These are phyloP conservation scores for Epistrophe grossulariae DNA, from an alignment of 2,888 invertebrate species.

Conservation along the genomic window DNA sequence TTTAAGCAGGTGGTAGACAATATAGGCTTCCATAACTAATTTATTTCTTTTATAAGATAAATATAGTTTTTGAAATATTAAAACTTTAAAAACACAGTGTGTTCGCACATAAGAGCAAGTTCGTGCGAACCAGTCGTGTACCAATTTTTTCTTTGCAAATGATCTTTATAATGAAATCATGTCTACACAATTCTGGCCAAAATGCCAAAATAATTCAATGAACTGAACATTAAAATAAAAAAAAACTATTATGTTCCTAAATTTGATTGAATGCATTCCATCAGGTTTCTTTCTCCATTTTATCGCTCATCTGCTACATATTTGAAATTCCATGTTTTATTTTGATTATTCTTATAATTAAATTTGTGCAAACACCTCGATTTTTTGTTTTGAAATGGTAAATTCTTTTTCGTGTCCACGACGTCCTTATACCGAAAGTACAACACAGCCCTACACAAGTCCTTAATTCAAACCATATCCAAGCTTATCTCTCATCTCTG, in stretches of 20 bases:
- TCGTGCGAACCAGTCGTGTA: no score
- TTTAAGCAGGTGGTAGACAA: no score
- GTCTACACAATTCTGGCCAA: neutral
- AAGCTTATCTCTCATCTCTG: slow-evolving; percentile 18
- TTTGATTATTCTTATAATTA: slow-evolving; percentile 12
- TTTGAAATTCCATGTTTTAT: slow-evolving; percentile 11
- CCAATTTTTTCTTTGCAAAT: no score
- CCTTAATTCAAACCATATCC: slow-evolving; percentile 12
- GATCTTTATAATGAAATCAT: neutral
- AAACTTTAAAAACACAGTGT: no score
- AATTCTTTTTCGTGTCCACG: neutral
- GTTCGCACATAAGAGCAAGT: no score
- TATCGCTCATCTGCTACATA: neutral
- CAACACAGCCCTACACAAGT: neutral
- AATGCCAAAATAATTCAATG: neutral
- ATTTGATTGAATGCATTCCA: slow-evolving; percentile 19
- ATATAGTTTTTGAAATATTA: no score
- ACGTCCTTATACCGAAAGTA: neutral
- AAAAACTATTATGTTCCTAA: neutral
- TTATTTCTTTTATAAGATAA: no score
- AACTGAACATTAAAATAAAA: neutral
- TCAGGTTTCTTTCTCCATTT: neutral
- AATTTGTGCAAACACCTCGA: neutral
- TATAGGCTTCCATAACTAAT: no score
- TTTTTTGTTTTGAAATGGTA: neutral